Base-by-base conservation (phyloP, 2,113 vertebrate genomes). In the Urocolius indicus region DNA sequence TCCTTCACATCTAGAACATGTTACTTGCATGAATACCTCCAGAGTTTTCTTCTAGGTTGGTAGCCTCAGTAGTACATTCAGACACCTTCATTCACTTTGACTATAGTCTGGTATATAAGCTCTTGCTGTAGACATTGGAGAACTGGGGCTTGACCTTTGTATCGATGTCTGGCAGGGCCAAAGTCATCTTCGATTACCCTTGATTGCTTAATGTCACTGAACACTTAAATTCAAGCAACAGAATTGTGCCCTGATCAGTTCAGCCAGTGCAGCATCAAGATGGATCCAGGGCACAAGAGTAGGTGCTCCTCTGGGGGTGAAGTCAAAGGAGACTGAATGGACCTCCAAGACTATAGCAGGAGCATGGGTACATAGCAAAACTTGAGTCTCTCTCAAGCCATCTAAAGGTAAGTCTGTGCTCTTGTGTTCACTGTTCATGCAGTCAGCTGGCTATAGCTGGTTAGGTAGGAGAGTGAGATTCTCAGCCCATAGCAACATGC, bases 361-460 rank as follows among this genome's bases (percentile, higher is more conserved):
- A 62, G 6, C 27, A 57, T 5, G 22, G 61, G 43, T 66, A 38
- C 0, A 0, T 13, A 90, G 36, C 36, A 45, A 13, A 14, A 48
- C n/a, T 46, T 23, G 55, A 80, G 34, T 29, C 5, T 65, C 59
- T 74, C 68, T 46, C 27, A 57, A 8, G 27, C 0, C 5, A 11
- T 27, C 32, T 34, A 17, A 63, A 27, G 7, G 23, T 11, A 29
- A 6, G 11, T 15, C 65, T 73, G 46, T 74, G 46, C 61, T 65
- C 1, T 0, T 11, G 23, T 17, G 15, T 52, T n/a, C 26, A 8
- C 36, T 84, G 45, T 26, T 80, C 23, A n/a, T 26, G 32, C 0
- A 1, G 22, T 48, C 10, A 19, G 38, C 8, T 49, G 63, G 49
- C 63, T 84, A 18, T 11, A 59, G 29, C 20, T 43, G n/a, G 51